Evolutionary conservation across 2,797 vertebrate species (phyloP), one percentile per base, ranked within the genome.

Genomic region (Myioborus miniatus): DNA sequence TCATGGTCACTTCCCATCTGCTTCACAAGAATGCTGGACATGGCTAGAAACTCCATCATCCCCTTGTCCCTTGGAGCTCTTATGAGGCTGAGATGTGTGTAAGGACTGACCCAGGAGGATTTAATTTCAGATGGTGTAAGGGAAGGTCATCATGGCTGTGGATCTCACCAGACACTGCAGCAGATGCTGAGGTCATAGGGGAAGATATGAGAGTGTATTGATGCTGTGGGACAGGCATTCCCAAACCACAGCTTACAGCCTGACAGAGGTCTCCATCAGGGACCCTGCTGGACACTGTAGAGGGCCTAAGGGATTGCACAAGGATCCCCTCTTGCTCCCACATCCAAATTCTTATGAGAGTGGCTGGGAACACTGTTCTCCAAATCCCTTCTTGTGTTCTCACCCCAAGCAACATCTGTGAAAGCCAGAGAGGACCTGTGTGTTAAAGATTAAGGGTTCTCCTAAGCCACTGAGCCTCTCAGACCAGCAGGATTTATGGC

Each of bases 21-120:
- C 50, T 82, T 32, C 11, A 27, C 0, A 0, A 69, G 30, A 17
- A 22, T 53, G 37, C 12, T 0, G 4, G 24, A 32, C n/a, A 20
- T 10, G 9, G 13, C 19, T 32, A 74, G 39, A 22, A 32, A 37
- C 36, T 43, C 22, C 46, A 62, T 60, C 46, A 80, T 49, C 6
- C 41, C 8, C 0, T 2, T 22, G 27, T 52, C 32, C 30, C 20
- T 8, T 47, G 47, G 23, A 78, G 18, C 15, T 85, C 52, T 69
- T 41, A 19, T 10, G 41, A 85, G 23, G 20, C 60, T 87, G 47
- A 89, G 47, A 49, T 30, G 15, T 37, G 14, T 2, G 3, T 39
- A 58, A 69, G 53, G 22, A 62, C 53, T 29, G 32, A 41, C 24
- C 4, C 15, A 55, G 50, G 13, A 50, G 24, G 26, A 46, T 34